phyloP scores from a whole-genome alignment of 1,140 invertebrate genomes.

The Trichoplusia ni region DNA sequence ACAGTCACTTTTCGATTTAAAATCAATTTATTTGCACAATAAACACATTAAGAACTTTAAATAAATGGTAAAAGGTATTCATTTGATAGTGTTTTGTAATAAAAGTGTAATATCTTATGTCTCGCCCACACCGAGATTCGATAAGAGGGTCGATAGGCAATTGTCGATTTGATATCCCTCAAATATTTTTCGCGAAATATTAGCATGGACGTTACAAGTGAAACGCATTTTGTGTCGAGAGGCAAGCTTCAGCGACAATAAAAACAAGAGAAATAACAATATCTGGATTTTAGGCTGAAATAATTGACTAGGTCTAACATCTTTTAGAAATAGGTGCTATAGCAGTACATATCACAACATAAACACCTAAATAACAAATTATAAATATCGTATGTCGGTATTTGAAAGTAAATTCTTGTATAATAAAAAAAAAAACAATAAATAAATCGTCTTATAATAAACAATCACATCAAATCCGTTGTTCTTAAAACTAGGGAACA shows the following conservation, averaged over 20 bases:
- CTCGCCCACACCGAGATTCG: slow-evolving; percentile 18
- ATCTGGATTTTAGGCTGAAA: background rate
- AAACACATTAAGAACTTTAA: slow-evolving; percentile 37
- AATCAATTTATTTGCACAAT: slow-evolving; percentile 57
- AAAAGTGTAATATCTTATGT: slow-evolving; percentile 8
- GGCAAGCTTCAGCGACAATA: slow-evolving; percentile 2
- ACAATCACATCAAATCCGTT: slow-evolving; percentile 26
- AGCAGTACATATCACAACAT: background rate
- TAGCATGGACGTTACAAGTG: background rate
- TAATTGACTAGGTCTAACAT: slow-evolving; percentile 3
- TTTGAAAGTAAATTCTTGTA: slow-evolving; percentile 1
- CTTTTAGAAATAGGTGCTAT: background rate
- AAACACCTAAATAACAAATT: slow-evolving; percentile 9
- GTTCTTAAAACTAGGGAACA: slow-evolving; percentile 13
- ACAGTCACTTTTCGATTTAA: slow-evolving; percentile 19
- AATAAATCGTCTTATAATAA: slow-evolving; percentile 11
- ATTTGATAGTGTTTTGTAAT: slow-evolving; percentile 5
- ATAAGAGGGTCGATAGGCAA: slow-evolving; percentile 10
- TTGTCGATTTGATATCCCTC: too few relatives aligned
- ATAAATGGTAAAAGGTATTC: slow-evolving; percentile 13
- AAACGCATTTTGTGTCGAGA: background rate
- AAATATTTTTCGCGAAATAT: slow-evolving; percentile 1
- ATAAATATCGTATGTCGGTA: slow-evolving; percentile 12
- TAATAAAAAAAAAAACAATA: slow-evolving; percentile 14
- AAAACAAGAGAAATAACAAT: background rate